These are phyloP conservation scores for Andrena trimmerana DNA, from an alignment of 2,888 invertebrate genomes.

Conservation along the genomic window DNA sequence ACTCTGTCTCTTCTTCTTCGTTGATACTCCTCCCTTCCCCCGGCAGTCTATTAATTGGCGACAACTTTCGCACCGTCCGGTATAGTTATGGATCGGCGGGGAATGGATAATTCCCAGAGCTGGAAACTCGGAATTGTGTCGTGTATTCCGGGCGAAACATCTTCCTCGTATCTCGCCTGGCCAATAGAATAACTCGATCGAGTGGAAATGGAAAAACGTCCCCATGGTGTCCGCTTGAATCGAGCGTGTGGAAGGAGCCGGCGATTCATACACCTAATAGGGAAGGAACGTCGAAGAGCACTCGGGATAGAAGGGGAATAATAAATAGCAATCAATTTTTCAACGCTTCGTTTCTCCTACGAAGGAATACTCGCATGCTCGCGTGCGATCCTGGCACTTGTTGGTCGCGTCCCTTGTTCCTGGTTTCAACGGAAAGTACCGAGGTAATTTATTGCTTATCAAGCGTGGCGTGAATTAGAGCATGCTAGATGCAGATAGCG, in stretches of 20 bases:
- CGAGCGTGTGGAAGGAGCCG: neutral
- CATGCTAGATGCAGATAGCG: slow-evolving; percentile 38
- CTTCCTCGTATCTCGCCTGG: neutral
- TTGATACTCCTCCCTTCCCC: neutral
- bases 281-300: neutral
- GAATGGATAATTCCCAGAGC: slow-evolving; percentile 22
- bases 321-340: neutral
- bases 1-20: slow-evolving; percentile 11
- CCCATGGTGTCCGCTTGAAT: neutral
- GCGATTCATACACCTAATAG: no score
- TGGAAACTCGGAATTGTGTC: slow-evolving; percentile 38
- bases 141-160: slow-evolving; percentile 10
- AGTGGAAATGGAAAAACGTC: neutral
- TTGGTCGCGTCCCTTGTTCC: slow-evolving; percentile 23
- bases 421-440: neutral
- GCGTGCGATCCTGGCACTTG: slow-evolving; percentile 11
- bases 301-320: neutral
- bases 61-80: slow-evolving; percentile 33
- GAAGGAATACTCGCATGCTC: neutral
- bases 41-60: slow-evolving; percentile 44
- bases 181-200: neutral
- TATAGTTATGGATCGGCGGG: neutral
- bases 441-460: slow-evolving; percentile 48
- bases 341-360: neutral
- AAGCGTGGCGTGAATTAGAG: slow-evolving; percentile 42